Percentiles rank a stretch among this genome's conserved stretches.
These are phyloP conservation scores for Torymus auratus DNA, from an alignment of 2,888 invertebrate species.

Conservation along the genomic window DNA sequence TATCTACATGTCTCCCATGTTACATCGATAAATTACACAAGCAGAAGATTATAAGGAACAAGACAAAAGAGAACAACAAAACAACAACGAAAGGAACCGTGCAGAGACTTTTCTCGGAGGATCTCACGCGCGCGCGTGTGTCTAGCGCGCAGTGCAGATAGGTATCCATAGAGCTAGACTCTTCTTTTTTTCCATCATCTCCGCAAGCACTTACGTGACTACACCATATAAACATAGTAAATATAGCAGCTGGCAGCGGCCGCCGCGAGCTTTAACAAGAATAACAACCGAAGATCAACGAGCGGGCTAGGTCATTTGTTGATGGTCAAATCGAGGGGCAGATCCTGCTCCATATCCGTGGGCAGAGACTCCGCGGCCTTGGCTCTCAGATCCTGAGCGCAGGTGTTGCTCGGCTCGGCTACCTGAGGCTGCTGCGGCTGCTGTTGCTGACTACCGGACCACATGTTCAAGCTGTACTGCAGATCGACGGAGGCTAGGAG, in stretches of 20 bases:
- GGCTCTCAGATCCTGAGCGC: conserved; percentile 74
- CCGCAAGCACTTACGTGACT: conserved; percentile 41
- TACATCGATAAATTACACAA: conserved; percentile 18
- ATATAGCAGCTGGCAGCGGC: not conserved
- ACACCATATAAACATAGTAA: conserved; percentile 29
- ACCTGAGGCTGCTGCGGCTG: conserved; percentile 64
- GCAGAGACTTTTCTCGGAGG: not conserved
- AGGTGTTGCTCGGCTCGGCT: conserved; percentile 65
- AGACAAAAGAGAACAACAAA: conserved; percentile 26
- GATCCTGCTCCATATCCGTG: conserved; percentile 75
- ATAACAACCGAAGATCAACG: not conserved
- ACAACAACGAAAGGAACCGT: not conserved
- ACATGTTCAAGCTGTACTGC: conserved; percentile 72
- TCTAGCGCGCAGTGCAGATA: no score
- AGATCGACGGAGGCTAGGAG: conserved; percentile 71
- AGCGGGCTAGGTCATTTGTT: conserved; percentile 69
- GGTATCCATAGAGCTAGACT: no score
- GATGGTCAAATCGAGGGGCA: conserved; percentile 76
- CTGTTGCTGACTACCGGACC: conserved; percentile 68
- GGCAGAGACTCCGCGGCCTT: conserved; percentile 74
- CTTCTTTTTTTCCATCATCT: no score
- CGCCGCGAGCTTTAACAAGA: not conserved
- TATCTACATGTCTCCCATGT: conserved; percentile 24
- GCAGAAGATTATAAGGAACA: no score
- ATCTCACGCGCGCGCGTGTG: not conserved